Evolutionary conservation across 2,888 invertebrate genomes (phyloP).

Genomic region (Corbicula japonica): DNA sequence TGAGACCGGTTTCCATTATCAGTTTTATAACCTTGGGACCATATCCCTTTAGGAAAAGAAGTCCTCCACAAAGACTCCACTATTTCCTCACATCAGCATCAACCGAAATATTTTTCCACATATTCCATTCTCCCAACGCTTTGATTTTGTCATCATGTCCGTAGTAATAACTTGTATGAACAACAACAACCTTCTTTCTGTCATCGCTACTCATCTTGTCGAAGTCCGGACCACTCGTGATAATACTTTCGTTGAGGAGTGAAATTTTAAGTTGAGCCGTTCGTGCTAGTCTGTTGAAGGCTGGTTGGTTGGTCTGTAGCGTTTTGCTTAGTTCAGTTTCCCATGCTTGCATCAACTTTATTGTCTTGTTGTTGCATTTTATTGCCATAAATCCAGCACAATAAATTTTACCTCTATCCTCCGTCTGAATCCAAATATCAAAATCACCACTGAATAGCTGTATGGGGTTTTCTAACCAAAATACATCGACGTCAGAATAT

Average conservation of each 20-base stretch:
- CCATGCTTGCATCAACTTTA: neutral
- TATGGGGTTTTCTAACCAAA: constrained; percentile 2
- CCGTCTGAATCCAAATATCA: neutral
- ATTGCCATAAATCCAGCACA: constrained; percentile 4
- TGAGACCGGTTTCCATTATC: too few species aligned
- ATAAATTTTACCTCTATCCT: neutral
- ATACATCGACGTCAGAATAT: neutral
- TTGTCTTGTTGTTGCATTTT: neutral
- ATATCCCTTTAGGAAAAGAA: too few species aligned
- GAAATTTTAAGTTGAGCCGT: neutral
- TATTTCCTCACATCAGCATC: too few species aligned
- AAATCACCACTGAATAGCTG: neutral
- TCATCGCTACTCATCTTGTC: neutral
- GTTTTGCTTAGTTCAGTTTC: neutral
- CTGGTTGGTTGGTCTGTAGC: neutral
- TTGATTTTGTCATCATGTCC: neutral
- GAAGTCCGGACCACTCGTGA: neutral
- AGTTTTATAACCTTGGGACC: too few species aligned
- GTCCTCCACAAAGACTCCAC: too few species aligned
- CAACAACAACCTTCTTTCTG: neutral
- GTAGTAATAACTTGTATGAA: neutral
- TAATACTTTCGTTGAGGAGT: neutral
- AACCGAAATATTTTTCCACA: too few species aligned
- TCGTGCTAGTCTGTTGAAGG: neutral
- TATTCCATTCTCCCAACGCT: neutral